Evolutionary conservation across 2,113 vertebrate species (phyloP).

Genomic region (Sturnus vulgaris): DNA sequence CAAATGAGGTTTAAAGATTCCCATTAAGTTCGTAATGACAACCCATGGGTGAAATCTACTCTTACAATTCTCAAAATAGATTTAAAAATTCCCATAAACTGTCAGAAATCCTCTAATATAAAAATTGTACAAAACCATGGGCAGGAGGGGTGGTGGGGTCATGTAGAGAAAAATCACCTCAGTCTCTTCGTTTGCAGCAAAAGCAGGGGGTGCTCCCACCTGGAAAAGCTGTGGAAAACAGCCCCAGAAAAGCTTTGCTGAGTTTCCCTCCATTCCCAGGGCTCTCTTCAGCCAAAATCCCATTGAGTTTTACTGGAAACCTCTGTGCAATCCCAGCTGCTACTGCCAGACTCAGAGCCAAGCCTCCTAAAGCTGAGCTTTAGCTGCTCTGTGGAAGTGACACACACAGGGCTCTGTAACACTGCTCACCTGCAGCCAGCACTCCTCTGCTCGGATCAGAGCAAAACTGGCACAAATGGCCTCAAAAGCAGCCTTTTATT

Average conservation of each 20-base stretch:
- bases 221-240: not conserved
- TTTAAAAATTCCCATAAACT: not conserved
- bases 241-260: not conserved
- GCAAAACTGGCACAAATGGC: fast-evolving
- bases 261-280: not conserved
- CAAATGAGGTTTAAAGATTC: not conserved
- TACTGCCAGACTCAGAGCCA: not conserved
- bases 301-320: not conserved
- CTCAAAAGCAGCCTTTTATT: not conserved
- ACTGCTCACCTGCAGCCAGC: not conserved
- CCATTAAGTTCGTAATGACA: not conserved
- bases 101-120: not conserved
- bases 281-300: not conserved
- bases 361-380: not conserved
- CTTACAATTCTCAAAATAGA: not conserved
- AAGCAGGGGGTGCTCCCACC: not conserved
- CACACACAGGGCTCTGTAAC: not conserved
- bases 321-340: not conserved
- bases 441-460: not conserved
- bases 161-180: not conserved
- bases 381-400: not conserved
- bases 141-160: not conserved
- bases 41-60: not conserved
- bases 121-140: not conserved
- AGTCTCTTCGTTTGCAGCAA: not conserved